A percentile compares a stretch with the other conserved stretches of the same genome.
phyloP scores from a whole-genome alignment of 1,140 invertebrate genomes.

The Penaeus indicus region DNA sequence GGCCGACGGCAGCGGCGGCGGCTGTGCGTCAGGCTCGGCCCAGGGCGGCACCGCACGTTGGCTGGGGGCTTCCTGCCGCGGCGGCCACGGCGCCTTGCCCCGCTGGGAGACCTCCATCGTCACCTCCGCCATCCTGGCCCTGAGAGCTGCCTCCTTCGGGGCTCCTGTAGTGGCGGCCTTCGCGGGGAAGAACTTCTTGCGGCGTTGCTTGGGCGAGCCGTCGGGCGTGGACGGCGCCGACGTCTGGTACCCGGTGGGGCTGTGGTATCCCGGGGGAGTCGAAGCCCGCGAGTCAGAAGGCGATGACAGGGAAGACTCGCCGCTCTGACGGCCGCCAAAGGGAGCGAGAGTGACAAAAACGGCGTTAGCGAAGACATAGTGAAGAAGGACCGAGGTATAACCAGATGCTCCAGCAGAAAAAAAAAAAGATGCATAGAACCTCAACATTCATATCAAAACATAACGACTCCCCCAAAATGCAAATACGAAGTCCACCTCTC shows the following conservation, averaged over 20 bases:
- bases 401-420: too few species aligned
- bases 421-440: too few species aligned
- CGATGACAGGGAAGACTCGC: neutral
- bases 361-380: constrained; percentile 11
- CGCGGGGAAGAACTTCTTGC: neutral
- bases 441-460: too few species aligned
- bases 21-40: constrained; percentile 59
- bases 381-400: too few species aligned
- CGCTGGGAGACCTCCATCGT: neutral
- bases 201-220: constrained; percentile 6
- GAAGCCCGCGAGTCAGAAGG: constrained; percentile 1
- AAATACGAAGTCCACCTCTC: neutral
- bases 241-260: constrained; percentile 43
- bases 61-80: neutral
- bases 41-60: constrained; percentile 50
- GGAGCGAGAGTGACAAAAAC: too few species aligned
- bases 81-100: constrained; percentile 5
- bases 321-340: neutral
- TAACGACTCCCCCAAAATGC: neutral
- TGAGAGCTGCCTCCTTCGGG: neutral
- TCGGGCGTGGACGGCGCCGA: constrained; percentile 37
- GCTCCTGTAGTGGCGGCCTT: neutral
- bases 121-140: constrained; percentile 2
- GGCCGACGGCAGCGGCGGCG: constrained; percentile 53
- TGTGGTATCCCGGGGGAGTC: constrained; percentile 18